Evolutionary conservation across 2,113 vertebrate species (phyloP).

Genomic region (Cettia cetti): DNA sequence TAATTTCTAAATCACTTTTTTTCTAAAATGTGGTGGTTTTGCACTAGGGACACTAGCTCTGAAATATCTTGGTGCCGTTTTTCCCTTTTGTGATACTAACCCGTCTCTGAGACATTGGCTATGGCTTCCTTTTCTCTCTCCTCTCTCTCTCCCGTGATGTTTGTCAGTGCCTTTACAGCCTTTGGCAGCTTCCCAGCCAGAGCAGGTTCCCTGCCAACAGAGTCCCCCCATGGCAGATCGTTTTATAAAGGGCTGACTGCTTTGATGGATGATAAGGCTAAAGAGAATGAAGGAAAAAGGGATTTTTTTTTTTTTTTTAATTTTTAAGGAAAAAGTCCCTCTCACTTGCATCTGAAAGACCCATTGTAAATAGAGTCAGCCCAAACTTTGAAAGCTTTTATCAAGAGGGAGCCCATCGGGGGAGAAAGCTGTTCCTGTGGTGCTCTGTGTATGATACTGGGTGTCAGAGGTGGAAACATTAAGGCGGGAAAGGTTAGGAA

Average conservation of each 20-base stretch:
- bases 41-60: neutral
- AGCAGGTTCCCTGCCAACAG: constrained; percentile 28
- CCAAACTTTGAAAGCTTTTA: neutral
- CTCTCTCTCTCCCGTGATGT: neutral
- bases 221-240: neutral
- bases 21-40: neutral
- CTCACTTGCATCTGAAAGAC: neutral
- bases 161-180: constrained; percentile 17
- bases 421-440: neutral
- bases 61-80: neutral
- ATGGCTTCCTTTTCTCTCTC: neutral
- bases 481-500: neutral
- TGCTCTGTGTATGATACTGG: neutral
- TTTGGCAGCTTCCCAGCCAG: constrained; percentile 47
- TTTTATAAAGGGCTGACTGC: constrained; percentile 20
- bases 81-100: constrained; percentile 6
- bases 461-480: neutral
- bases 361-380: neutral
- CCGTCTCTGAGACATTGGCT: neutral
- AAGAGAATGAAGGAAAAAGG: neutral
- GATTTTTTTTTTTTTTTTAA: neutral
- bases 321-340: neutral
- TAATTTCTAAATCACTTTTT: neutral
- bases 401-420: neutral
- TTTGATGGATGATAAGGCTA: constrained; percentile 41